phyloP scores from a whole-genome alignment of 2,888 invertebrate species.

The Aphodius sticticus region DNA sequence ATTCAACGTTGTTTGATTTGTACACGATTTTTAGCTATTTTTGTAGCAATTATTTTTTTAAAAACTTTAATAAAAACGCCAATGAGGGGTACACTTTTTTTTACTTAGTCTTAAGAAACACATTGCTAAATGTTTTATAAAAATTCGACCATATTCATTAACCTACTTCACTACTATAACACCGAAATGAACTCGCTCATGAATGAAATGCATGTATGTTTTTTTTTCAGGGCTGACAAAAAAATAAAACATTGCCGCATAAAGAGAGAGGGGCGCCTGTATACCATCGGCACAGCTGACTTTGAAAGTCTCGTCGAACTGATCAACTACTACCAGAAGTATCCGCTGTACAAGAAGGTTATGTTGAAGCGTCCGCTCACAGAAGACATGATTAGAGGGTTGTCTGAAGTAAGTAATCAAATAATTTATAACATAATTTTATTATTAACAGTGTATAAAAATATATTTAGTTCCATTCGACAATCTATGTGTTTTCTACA shows the following conservation, averaged over 20 bases:
- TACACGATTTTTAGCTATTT: too few species aligned
- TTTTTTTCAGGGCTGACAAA: constrained; percentile 78
- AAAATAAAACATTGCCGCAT: constrained; percentile 98
- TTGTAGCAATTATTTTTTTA: too few species aligned
- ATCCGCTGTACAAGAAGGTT: constrained; percentile 91
- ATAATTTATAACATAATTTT: not conserved
- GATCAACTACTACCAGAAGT: constrained; percentile 88
- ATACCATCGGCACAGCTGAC: constrained; percentile 88
- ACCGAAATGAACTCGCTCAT: too few species aligned
- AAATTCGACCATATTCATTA: too few species aligned
- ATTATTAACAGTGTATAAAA: constrained; percentile 13
- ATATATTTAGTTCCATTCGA: constrained; percentile 21
- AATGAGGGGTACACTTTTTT: too few species aligned
- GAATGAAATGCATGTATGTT: constrained; percentile 29
- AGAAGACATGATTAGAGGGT: constrained; percentile 73
- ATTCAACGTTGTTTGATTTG: too few species aligned
- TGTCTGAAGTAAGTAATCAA: constrained; percentile 67
- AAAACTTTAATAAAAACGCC: too few species aligned
- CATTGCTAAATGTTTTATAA: too few species aligned
- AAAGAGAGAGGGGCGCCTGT: constrained; percentile 89
- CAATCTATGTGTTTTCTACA: constrained; percentile 40
- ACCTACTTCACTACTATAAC: too few species aligned
- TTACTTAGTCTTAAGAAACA: too few species aligned
- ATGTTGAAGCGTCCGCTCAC: constrained; percentile 86
- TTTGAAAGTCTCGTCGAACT: constrained; percentile 97